Evolutionary conservation across 2,113 vertebrate genomes (phyloP).

Genomic region (Pandion haliaetus): DNA sequence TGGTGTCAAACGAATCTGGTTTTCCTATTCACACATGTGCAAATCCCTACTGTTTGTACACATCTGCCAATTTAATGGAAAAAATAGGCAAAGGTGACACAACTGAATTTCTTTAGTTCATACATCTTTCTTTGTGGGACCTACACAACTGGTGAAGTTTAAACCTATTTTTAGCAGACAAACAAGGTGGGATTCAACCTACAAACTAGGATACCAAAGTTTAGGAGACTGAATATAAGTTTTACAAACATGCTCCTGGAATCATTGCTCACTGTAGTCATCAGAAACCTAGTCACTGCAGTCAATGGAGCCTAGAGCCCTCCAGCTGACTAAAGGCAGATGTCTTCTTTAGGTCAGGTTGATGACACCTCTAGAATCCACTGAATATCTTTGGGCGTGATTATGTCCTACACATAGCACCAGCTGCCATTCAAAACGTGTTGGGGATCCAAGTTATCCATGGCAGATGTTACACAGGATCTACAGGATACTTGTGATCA

Average conservation of each 20-base stretch:
- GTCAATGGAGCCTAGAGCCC: background rate
- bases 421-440: rapidly evolving
- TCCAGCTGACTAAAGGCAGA: background rate
- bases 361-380: background rate
- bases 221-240: background rate
- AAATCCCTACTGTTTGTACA: background rate
- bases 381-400: background rate
- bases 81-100: background rate
- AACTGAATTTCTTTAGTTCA: background rate
- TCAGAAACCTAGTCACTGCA: background rate
- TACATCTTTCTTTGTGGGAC: background rate
- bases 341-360: background rate
- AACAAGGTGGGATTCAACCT: background rate
- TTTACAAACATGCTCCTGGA: background rate
- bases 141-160: background rate
- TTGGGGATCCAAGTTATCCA: background rate
- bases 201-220: background rate
- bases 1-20: background rate
- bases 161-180: background rate
- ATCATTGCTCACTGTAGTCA: background rate
- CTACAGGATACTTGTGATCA: background rate
- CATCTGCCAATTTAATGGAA: background rate
- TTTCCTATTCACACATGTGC: background rate
- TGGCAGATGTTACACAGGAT: background rate
- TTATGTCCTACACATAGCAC: background rate